These are phyloP conservation scores for Sinonovacula constricta DNA, from an alignment of 1,140 invertebrate species.

Conservation along the genomic window DNA sequence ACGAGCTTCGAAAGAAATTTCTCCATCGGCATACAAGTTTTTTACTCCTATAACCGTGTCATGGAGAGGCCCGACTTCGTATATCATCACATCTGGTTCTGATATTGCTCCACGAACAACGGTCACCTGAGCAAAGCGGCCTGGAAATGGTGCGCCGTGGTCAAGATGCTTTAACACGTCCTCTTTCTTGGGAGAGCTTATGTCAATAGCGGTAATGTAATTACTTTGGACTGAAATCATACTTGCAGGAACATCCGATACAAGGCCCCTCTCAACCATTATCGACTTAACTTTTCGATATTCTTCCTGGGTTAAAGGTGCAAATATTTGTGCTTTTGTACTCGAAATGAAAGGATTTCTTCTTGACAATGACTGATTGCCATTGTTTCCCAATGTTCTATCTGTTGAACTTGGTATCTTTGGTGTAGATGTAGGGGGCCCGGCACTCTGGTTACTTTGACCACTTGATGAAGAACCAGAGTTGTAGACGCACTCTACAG, in stretches of 20 bases:
- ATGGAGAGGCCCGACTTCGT: slow-evolving; percentile 62
- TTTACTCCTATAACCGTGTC: neutral
- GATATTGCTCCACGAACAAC: slow-evolving; percentile 59
- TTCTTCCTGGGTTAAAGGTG: neutral
- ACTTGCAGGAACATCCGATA: neutral
- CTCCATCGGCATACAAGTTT: slow-evolving; percentile 20
- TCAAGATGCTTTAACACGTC: slow-evolving; percentile 62
- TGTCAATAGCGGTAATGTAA: slow-evolving; percentile 39
- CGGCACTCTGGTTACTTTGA: no score
- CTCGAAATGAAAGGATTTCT: neutral
- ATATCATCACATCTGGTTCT: slow-evolving; percentile 63
- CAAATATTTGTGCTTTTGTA: neutral
- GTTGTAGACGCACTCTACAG: no score
- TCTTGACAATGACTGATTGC: neutral
- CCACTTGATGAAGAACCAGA: no score
- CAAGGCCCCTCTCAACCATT: neutral
- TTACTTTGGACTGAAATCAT: neutral
- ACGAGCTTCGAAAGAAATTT: slow-evolving; percentile 7
- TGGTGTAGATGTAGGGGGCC: no score
- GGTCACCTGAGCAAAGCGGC: slow-evolving; percentile 62
- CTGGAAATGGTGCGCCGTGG: slow-evolving; percentile 48
- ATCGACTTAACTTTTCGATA: neutral
- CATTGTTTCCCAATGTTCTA: no score
- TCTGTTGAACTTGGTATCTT: no score
- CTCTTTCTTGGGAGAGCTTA: slow-evolving; percentile 58